These are phyloP conservation scores for Parnassius orleans DNA, from an alignment of 2,888 invertebrate species.

Conservation along the genomic window DNA sequence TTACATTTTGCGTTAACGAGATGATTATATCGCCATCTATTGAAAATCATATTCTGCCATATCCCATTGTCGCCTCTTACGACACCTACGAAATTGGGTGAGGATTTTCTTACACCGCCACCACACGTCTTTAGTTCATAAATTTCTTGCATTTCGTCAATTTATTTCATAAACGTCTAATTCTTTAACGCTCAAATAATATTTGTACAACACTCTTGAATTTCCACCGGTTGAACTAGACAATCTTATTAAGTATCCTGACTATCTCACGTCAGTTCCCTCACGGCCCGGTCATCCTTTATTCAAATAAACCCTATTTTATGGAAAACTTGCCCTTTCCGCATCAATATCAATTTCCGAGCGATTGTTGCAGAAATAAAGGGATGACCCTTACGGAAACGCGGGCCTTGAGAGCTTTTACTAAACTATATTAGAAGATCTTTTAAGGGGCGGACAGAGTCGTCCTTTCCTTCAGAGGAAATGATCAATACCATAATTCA, in stretches of 20 bases:
- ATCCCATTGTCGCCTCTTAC: no score
- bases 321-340: conserved; percentile 80
- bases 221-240: conserved; percentile 44
- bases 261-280: conserved; percentile 64
- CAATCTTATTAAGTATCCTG: conserved; percentile 71
- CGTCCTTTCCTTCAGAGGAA: conserved; percentile 35
- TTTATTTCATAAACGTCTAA: no score
- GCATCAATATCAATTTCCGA: conserved; percentile 81
- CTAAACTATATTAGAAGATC: conserved; percentile 73
- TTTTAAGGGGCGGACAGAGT: conserved; percentile 50
- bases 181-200: no score
- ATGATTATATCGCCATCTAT: no score
- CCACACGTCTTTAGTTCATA: no score
- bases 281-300: conserved; percentile 72
- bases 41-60: no score
- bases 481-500: conserved; percentile 7
- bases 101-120: no score
- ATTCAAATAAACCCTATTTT: conserved; percentile 82
- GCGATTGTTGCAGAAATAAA: conserved; percentile 81
- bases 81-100: no score
- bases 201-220: conserved; percentile 17
- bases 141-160: no score
- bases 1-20: no score
- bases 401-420: conserved; percentile 59
- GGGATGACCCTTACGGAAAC: conserved; percentile 78